phyloP scores from a whole-genome alignment of 2,888 invertebrate species.

The Pterobdella sp. region DNA sequence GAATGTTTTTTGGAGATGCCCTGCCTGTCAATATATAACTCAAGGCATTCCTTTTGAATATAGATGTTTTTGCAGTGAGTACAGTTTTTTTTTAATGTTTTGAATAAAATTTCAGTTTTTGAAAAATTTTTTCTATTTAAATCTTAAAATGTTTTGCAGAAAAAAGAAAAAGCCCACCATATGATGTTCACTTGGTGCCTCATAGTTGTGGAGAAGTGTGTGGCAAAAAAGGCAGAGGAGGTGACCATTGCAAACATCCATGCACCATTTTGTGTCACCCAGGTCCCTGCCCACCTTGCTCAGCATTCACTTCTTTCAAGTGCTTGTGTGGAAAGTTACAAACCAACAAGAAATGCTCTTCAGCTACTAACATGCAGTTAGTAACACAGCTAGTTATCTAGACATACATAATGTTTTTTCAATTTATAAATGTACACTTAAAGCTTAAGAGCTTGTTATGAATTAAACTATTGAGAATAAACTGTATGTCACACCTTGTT shows the following conservation, averaged over 20 bases:
- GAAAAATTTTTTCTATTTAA: neutral
- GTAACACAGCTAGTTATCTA: too few relatives aligned
- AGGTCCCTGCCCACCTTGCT: conserved; percentile 85
- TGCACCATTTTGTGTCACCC: conserved; percentile 59
- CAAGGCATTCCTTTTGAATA: conserved; percentile 68
- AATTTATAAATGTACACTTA: too few relatives aligned
- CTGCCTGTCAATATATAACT: conserved; percentile 80
- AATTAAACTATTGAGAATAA: too few relatives aligned
- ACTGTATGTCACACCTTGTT: too few relatives aligned
- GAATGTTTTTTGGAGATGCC: conserved; percentile 79
- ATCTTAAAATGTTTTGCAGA: conserved; percentile 37
- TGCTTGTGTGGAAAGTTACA: conserved; percentile 51
- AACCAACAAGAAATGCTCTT: conserved; percentile 42
- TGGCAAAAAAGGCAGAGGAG: conserved; percentile 54
- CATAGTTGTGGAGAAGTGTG: conserved; percentile 88
- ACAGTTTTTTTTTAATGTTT: neutral
- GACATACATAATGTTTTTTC: too few relatives aligned
- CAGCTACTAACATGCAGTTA: conserved; percentile 55
- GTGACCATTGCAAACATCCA: conserved; percentile 51
- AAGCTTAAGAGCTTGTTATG: too few relatives aligned
- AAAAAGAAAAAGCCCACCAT: conserved; percentile 49
- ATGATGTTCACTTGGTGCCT: conserved; percentile 68
- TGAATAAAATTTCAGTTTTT: conserved; percentile 1
- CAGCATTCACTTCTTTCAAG: conserved; percentile 57
- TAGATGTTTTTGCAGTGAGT: conserved; percentile 76